Evolutionary conservation across 2,888 invertebrate genomes (phyloP), one percentile per base, ranked within the genome.

Genomic region (Drosophila mulleri): DNA sequence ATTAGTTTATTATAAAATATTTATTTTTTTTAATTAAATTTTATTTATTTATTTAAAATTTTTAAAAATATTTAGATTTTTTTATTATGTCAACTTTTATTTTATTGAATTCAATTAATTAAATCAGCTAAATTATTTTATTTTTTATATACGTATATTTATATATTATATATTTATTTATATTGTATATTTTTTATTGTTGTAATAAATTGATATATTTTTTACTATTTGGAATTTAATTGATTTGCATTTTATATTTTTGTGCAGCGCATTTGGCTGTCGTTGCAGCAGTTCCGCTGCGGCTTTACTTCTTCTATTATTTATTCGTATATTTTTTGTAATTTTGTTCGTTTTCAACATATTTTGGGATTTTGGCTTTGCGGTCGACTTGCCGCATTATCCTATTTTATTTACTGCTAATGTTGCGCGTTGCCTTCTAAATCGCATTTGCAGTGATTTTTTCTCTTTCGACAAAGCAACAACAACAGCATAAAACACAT

Each of bases 381-480:
- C 80, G 85, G 90, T 85, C 72, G 80, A 82, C 83, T 89, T 77
- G 83, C 75, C 88, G 83, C 88, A 89, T 85, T 85, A 89, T 85
- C 86, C 85, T 80, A 80, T 85, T 85, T 85, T 85, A 85, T 85
- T 85, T 85, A 89, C 90, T 85, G 85, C 88, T 85, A 85, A 85
- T 85, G 89, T 82, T 84, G 86, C 88, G 90, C 88, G 88, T 85
- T 85, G 85, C 72, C 84, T 69, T 70, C 87, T 72, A 87, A 89
- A 83, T 89, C 87, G 83, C 84, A 89, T 84, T 84, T 83, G 70
- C 88, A 74, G 85, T 84, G 90, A 88, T 89, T 85, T 82, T 83
- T 72, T 70, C 50, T 48, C 18, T 32, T 63, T 61, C 63, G 56
- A 62, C 70, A 53, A 26, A 50, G 50, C 75, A 60, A 42, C 45